Percentiles rank a stretch among this genome's conserved stretches.
Conservation (phyloP, 1,140 invertebrate genomes). For the Drosophila fuyamai region DNA sequence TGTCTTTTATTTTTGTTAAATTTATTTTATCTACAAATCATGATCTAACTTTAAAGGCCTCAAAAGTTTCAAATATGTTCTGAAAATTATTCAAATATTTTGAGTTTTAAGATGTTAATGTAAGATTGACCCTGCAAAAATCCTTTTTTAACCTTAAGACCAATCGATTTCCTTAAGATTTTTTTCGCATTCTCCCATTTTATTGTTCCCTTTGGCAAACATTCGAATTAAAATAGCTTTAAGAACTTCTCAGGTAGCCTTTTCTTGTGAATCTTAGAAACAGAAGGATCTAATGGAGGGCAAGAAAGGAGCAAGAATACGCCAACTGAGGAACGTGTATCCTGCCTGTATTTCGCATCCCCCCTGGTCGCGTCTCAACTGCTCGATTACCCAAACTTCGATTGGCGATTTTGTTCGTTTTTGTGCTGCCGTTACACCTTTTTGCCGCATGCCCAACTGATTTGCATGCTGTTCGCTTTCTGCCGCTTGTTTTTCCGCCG, state of each 20-base stretch:
- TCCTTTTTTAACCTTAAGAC: no score
- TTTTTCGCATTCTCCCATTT: background rate
- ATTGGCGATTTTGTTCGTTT: conserved; percentile 57
- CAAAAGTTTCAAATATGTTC: no score
- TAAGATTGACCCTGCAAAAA: no score
- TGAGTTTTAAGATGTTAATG: no score
- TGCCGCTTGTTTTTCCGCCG: conserved; percentile 70
- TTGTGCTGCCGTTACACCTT: conserved; percentile 48
- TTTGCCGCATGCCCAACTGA: conserved; percentile 61
- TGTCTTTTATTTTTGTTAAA: background rate
- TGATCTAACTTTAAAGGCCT: no score
- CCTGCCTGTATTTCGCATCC: conserved; percentile 12
- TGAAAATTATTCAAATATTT: no score
- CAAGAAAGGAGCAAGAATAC: background rate
- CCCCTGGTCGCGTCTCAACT: background rate
- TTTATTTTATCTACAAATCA: no score
- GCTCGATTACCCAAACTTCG: conserved; percentile 48
- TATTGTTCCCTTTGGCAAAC: conserved; percentile 2
- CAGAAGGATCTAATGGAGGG: background rate
- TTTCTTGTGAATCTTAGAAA: background rate
- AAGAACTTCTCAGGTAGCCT: background rate
- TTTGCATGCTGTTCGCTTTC: conserved; percentile 66
- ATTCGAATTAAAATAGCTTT: conserved; percentile 14
- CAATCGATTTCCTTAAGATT: background rate
- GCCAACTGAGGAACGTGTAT: conserved; percentile 22